Percentiles rank a stretch among this genome's conserved stretches.
These are phyloP conservation scores for Pediacus dermestoides DNA, from an alignment of 2,888 invertebrate genomes.

Conservation along the genomic window DNA sequence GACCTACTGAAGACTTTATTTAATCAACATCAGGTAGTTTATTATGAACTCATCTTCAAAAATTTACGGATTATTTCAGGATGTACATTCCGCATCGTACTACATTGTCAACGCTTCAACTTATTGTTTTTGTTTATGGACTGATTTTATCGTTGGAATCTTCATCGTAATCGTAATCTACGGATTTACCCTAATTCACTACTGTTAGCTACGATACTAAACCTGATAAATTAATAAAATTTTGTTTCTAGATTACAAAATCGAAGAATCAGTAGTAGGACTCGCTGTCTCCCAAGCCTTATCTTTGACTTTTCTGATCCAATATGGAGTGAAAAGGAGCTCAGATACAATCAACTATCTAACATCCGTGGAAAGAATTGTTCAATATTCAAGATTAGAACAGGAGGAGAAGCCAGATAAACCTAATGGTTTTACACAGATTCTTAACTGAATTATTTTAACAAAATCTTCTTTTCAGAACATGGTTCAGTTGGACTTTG, in stretches of 20 bases:
- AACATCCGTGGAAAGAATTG: constrained; percentile 73
- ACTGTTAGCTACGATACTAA: too few species aligned
- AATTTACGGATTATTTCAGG: too few species aligned
- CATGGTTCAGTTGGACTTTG: too few species aligned
- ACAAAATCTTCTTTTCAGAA: too few species aligned
- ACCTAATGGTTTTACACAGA: neutral
- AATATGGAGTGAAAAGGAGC: constrained; percentile 71
- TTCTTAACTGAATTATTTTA: too few species aligned
- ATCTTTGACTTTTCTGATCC: constrained; percentile 71
- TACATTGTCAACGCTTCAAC: constrained; percentile 56
- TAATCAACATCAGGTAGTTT: constrained; percentile 52
- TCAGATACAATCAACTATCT: constrained; percentile 69
- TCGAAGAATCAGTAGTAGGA: constrained; percentile 56
- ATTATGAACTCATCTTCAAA: too few species aligned
- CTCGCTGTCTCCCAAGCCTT: constrained; percentile 66
- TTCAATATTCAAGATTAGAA: constrained; percentile 71
- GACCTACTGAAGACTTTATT: constrained; percentile 53
- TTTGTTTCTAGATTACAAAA: constrained; percentile 12
- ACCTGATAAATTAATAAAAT: neutral
- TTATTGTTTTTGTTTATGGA: constrained; percentile 60
- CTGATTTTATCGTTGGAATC: constrained; percentile 56
- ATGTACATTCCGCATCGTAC: constrained; percentile 59
- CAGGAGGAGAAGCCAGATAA: constrained; percentile 52
- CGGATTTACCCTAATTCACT: constrained; percentile 59
- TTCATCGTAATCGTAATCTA: constrained; percentile 59